Conservation (phyloP, 2,797 vertebrate species). For the Sternarchorhynchus goeldii region DNA sequence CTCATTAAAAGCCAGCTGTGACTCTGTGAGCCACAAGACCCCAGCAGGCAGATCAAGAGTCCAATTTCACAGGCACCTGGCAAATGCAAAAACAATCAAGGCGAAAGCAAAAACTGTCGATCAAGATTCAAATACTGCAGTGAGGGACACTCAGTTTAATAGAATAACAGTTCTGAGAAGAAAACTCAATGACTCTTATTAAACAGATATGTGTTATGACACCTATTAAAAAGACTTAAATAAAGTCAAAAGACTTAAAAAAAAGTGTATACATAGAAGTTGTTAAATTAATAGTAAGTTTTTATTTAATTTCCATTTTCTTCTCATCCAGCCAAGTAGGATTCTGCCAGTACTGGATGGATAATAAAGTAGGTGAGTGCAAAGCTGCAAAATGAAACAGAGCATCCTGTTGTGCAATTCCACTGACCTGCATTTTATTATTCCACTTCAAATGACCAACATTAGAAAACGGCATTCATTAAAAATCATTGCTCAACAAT, state of each 20-base stretch:
- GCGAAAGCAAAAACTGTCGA: background rate
- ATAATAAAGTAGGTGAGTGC: background rate
- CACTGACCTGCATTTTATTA: background rate
- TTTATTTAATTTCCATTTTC: background rate
- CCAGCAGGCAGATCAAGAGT: constrained; percentile 38
- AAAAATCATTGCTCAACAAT: background rate
- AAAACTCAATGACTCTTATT: background rate
- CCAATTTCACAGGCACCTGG: constrained; percentile 43
- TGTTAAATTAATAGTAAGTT: background rate
- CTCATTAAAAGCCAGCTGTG: constrained; percentile 54
- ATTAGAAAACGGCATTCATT: background rate
- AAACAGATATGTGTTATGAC: background rate
- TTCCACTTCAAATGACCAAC: background rate
- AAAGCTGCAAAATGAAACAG: background rate
- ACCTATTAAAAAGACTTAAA: background rate
- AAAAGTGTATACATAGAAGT: too few species aligned
- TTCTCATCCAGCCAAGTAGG: background rate
- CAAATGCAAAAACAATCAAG: constrained; percentile 35
- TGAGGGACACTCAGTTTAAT: background rate
- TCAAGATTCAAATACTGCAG: background rate
- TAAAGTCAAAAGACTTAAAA: too few species aligned
- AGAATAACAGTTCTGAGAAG: background rate
- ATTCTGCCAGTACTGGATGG: too few species aligned
- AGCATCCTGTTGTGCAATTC: constrained; percentile 4
- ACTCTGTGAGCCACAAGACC: constrained; percentile 39